Base-by-base conservation (phyloP, 2,113 vertebrate species). In the Amia ocellicauda region DNA sequence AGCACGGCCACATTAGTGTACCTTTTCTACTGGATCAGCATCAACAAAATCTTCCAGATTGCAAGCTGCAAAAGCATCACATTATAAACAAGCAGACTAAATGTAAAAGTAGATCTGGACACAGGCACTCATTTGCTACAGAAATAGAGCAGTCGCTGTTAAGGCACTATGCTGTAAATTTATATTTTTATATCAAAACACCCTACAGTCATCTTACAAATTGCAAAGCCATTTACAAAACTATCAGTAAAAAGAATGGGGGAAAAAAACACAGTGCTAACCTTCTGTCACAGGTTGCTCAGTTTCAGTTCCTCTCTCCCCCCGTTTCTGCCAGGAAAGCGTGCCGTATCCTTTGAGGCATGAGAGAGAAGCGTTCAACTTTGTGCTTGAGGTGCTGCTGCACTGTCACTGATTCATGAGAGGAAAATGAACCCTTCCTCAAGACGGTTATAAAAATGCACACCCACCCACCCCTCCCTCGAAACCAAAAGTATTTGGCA, bases 401-500 rank as follows among this genome's bases (percentile, higher is more conserved):
- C 60, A 74, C 50, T 93, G 93, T 94, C 91, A 77, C 88, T 89
- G 89, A 93, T 93, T 91, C 85, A 85, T 79, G 85, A 82, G 84
- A 81, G 83, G 89, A 89, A 91, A 91, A 92, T 89, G 87, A 89
- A 90, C 83, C 88, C 81, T 90, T 92, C 86, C 91, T 88, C 84
- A 83, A 90, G 91, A 90, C 84, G 86, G 91, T 92, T 92, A 80
- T 78, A 86, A 90, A 87, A 81, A 86, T 86, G 84, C 91, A 88
- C 93, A 93, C 94, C 91, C 89, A 86, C 90, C 88, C 84, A 87
- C 78, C 80, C 90, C 93, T 94, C 94, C 93, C 95, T 95, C 86
- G 81, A 86, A 91, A 93, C 90, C 92, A 90, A 91, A 96, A 94
- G 86, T 92, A 95, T 94, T 93, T 98, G 94, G 95, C 94, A 91